Conservation (phyloP, 53 echinoderm and acorn worm genomes). For the Paelopatides confundens region DNA sequence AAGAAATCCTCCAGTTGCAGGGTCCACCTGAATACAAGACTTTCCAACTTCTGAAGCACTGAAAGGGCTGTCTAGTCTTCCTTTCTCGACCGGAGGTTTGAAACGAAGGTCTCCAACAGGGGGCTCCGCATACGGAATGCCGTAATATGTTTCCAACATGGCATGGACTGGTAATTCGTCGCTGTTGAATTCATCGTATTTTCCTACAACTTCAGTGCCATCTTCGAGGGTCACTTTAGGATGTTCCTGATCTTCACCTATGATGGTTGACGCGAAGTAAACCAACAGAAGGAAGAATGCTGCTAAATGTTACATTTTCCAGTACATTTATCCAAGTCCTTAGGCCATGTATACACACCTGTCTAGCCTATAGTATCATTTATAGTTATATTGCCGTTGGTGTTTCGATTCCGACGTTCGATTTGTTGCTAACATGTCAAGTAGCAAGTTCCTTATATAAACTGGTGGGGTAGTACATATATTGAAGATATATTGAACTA, state of each 20-base stretch:
- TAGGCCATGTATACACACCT: too few relatives aligned
- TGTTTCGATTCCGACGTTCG: too few relatives aligned
- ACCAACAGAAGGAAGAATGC: background rate
- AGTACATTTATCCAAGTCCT: too few relatives aligned
- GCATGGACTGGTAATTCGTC: background rate
- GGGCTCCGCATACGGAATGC: conserved; percentile 53
- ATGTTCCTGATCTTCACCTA: background rate
- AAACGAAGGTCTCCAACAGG: conserved; percentile 29
- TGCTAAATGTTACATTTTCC: too few relatives aligned
- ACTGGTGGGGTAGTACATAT: too few relatives aligned
- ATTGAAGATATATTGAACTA: too few relatives aligned
- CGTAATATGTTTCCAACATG: conserved; percentile 12
- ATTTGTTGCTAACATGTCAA: too few relatives aligned
- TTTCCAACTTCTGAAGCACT: conserved; percentile 11
- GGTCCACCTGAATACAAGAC: conserved; percentile 10
- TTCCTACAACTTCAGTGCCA: background rate
- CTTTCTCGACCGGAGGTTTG: conserved; percentile 37
- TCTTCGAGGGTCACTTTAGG: conserved; percentile 24
- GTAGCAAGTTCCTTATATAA: too few relatives aligned
- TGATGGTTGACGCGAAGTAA: background rate
- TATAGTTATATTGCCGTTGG: too few relatives aligned
- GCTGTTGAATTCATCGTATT: conserved; percentile 19
- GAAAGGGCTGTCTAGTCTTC: background rate
- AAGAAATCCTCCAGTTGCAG: background rate
- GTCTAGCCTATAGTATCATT: too few relatives aligned